Percentiles rank a stretch among this genome's conserved stretches.
Evolutionary conservation across 2,113 vertebrate genomes (phyloP).

Genomic region (Stomatorhinus ivindoensis): DNA sequence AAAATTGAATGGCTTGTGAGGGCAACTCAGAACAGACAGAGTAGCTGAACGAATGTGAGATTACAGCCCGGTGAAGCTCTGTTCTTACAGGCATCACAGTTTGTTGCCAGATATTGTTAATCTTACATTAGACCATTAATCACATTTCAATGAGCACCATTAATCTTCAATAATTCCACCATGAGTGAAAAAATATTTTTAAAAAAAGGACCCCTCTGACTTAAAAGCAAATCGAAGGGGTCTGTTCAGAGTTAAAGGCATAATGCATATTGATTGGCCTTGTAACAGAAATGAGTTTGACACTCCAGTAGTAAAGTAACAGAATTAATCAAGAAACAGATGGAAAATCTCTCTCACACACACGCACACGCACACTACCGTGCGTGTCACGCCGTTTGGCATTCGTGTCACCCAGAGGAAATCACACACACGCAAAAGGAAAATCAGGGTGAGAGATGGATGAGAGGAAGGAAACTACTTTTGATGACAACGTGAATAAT

Average conservation of each 20-base stretch:
- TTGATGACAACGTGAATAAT: conserved; percentile 25
- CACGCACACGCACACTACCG: neutral
- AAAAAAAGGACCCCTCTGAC: neutral
- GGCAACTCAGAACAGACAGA: neutral
- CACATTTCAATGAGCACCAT: neutral
- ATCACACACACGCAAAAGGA: neutral
- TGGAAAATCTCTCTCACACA: neutral
- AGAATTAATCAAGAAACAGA: neutral
- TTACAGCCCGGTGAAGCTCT: neutral
- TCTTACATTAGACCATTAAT: neutral
- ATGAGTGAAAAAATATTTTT: neutral
- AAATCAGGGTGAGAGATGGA: neutral
- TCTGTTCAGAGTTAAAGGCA: neutral
- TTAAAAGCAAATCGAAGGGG: neutral
- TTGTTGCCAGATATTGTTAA: neutral
- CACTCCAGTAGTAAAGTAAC: neutral
- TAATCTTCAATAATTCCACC: neutral
- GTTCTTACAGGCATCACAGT: neutral
- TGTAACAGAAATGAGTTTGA: neutral
- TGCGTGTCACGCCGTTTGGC: neutral
- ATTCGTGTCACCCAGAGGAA: conserved; percentile 6
- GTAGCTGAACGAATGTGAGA: neutral
- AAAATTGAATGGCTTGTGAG: neutral
- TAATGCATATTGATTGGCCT: neutral
- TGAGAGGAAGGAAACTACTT: conserved; percentile 11